Evolutionary conservation across 2,113 vertebrate genomes (phyloP).

Genomic region (Ceuthmochares aereus): DNA sequence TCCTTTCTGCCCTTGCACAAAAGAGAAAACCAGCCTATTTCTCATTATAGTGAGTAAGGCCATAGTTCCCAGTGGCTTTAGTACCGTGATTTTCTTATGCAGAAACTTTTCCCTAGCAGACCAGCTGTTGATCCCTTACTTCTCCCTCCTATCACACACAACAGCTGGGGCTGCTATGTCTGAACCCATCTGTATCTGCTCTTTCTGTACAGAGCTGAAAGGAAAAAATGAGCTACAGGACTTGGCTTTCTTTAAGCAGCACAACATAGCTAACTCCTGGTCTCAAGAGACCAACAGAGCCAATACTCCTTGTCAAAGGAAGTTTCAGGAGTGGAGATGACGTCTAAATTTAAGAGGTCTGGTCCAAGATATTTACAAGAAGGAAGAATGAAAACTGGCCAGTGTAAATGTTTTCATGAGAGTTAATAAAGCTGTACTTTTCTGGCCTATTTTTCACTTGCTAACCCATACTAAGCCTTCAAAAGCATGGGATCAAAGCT

Average conservation of each 20-base stretch:
- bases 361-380: not conserved
- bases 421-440: conserved; percentile 1
- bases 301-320: not conserved
- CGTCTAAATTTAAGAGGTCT: not conserved
- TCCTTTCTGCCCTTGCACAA: not conserved
- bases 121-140: not conserved
- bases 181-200: not conserved
- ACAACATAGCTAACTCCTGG: not conserved
- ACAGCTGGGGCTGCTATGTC: not conserved
- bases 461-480: not conserved
- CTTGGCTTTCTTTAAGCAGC: conserved; percentile 2
- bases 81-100: not conserved
- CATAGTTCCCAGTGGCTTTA: not conserved
- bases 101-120: not conserved
- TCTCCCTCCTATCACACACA: not conserved
- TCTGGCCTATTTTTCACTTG: not conserved
- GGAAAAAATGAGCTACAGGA: not conserved
- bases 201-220: not conserved
- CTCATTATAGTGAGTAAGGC: not conserved
- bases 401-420: not conserved
- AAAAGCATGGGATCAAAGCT: not conserved
- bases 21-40: not conserved
- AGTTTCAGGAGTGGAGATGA: not conserved
- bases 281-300: not conserved
- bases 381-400: not conserved